Base-by-base conservation (phyloP, 2,888 invertebrate species). In the Drosophila mayaguana region DNA sequence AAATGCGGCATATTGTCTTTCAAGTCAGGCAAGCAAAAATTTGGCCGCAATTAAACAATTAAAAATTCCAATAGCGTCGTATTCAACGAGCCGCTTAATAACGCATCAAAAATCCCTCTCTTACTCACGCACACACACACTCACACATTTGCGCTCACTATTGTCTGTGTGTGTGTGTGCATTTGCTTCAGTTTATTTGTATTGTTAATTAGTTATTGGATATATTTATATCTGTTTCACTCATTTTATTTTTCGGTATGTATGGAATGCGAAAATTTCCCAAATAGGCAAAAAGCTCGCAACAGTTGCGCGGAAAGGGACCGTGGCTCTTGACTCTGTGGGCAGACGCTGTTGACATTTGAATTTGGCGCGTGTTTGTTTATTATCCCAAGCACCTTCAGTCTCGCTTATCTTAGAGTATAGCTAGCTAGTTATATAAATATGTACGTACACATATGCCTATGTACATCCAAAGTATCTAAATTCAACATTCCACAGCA, bases 41-140 rank as follows among this genome's bases (percentile, higher is more conserved):
- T 81, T 76, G 71, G 56, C 67, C 75, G 87, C 87, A 88, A 83
- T 87, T 88, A 87, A 83, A 87, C 81, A 83, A 88, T 88, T 83
- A 78, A 74, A 75, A 83, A 83, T 83, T 86, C 83, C 82, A 78
- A 87, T 78, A 78, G 63, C 87, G 81, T 83, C 66, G 69, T 66
- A 68, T 54, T 74, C 78, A 70, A 63, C 63, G 66, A 74, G 74
- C 72, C 82, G 82, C 87, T 86, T 83, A 87, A 83, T 82, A 83
- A 84, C 76, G 69, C 87, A 83, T 83, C 87, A 78, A 88, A 88
- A 86, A 65, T 59, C 63, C 42, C 63, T 70, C 75, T 73, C 73
- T 32, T 40, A 12, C 50, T 18, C 40, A 42, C 73, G 18, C 56
- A 22, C 50, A 2, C 50, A 8, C 55, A 8, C 38, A 25, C n/a